Evolutionary conservation across 2,113 vertebrate genomes (phyloP), one percentile per base, ranked within the genome.

Genomic region (Mionectes macconnelli): DNA sequence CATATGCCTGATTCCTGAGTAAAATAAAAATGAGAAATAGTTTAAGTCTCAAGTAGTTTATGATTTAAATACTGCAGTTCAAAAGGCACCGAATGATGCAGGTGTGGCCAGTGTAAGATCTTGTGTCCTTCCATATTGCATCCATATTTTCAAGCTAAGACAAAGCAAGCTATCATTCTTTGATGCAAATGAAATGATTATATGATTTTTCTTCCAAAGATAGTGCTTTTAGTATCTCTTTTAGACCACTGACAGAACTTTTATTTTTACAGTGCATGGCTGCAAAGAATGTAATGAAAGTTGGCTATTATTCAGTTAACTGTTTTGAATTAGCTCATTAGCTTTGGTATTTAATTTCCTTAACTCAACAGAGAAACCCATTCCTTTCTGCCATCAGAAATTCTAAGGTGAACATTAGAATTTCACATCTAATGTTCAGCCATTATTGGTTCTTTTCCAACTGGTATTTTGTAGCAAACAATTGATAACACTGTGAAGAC

Each of bases 371-470:
- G 55, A 77, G 39, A 75, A 90, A 52, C 6, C 25, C 6, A 7
- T 78, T 81, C 10, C 20, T 83, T 88, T 84, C 37, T 75, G 47
- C 15, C 35, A 79, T 84, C 59, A 63, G 73, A 87, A 95, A 87
- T 72, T 57, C 83, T 73, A 87, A 94, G 57, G 68, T 90, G 89
- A 40, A 69, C 67, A 81, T 85, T 14, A 66, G 70, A 94, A 94
- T 94, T 91, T 91, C 64, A 81, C 27, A 33, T 89, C 68, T 89
- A 90, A 94, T 19, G 22, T 93, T 95, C 89, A 89, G 45, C 47
- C 52, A 49, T 57, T 87, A 31, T 9, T 47, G 19, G 6, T 33
- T 60, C 7, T 55, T 87, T 52, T 80, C 53, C 9, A 4, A 68
- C 56, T 82, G 77, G 40, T 45, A 42, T 67, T 97, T 91, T 89